Percentiles rank a stretch among this genome's conserved stretches.
Evolutionary conservation across 2,888 invertebrate species (phyloP).

Genomic region (Pasiphila rectangulata): DNA sequence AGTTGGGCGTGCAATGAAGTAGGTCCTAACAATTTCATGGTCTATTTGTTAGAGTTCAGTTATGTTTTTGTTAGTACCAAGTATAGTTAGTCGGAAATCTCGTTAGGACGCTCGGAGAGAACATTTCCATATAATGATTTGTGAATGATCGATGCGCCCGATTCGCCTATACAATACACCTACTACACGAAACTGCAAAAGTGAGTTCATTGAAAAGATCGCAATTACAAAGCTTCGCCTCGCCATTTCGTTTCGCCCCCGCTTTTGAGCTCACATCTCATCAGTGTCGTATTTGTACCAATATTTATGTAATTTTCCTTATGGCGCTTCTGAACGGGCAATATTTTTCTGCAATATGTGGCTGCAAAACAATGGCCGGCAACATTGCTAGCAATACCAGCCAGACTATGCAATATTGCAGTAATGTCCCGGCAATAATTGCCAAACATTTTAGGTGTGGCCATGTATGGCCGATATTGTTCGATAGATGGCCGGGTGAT

Average conservation of each 20-base stretch:
- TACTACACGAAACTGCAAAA: conserved; percentile 49
- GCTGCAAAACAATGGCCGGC: no score
- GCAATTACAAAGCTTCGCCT: conserved; percentile 53
- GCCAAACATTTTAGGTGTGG: no score
- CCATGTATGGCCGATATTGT: no score
- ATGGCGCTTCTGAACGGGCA: no score
- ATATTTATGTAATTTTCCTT: no score
- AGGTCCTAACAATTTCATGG: neutral
- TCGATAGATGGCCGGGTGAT: no score
- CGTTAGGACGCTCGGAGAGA: conserved; percentile 18
- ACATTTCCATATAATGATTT: conserved; percentile 24
- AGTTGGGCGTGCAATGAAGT: neutral
- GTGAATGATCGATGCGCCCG: conserved; percentile 22
- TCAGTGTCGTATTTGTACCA: conserved; percentile 14
- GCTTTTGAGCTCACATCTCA: conserved; percentile 57
- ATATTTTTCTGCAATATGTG: no score
- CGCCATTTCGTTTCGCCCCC: conserved; percentile 72
- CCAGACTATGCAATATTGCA: no score
- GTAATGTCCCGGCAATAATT: no score
- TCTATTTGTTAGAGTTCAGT: conserved; percentile 3
- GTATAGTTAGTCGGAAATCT: conserved; percentile 10
- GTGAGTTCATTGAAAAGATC: conserved; percentile 63
- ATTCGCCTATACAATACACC: conserved; percentile 37
- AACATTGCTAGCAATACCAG: no score
- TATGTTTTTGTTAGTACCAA: neutral